These are phyloP conservation scores for Graptemys geographica DNA, from an alignment of 2,797 vertebrate genomes.

Conservation along the genomic window DNA sequence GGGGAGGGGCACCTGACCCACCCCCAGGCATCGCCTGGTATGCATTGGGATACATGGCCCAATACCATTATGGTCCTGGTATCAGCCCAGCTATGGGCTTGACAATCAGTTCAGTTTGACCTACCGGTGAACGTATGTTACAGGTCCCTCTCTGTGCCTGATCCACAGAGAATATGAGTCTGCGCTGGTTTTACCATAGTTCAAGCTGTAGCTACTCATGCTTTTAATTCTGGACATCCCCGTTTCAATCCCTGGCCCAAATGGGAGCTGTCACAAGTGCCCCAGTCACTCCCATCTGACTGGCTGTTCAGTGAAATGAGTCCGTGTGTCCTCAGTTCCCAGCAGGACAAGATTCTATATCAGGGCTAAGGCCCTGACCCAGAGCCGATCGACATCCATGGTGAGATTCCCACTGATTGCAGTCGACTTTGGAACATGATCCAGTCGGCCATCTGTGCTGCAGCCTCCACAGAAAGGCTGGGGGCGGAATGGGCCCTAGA, in stretches of 20 bases:
- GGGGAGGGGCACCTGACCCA: background rate
- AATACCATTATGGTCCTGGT: background rate
- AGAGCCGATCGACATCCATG: too few relatives aligned
- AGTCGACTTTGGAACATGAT: background rate
- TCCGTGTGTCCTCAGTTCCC: background rate
- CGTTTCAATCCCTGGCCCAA: background rate
- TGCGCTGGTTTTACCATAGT: background rate
- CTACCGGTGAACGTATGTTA: background rate
- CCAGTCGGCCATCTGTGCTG: background rate
- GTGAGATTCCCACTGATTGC: background rate
- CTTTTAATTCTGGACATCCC: background rate
- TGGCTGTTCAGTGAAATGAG: background rate
- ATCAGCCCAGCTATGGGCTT: background rate
- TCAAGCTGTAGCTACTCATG: background rate
- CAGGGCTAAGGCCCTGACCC: background rate
- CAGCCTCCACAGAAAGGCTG: background rate
- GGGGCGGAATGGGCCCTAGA: background rate
- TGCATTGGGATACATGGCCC: background rate
- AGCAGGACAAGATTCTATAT: background rate
- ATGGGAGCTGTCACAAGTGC: background rate
- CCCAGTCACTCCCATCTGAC: background rate
- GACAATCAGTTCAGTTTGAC: background rate
- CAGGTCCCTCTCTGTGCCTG: background rate
- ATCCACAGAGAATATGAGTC: background rate
- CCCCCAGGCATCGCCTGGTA: background rate